Evolutionary conservation across 92 coral and sea anemone genomes (phyloP).

Genomic region (Bergia puertoricense): DNA sequence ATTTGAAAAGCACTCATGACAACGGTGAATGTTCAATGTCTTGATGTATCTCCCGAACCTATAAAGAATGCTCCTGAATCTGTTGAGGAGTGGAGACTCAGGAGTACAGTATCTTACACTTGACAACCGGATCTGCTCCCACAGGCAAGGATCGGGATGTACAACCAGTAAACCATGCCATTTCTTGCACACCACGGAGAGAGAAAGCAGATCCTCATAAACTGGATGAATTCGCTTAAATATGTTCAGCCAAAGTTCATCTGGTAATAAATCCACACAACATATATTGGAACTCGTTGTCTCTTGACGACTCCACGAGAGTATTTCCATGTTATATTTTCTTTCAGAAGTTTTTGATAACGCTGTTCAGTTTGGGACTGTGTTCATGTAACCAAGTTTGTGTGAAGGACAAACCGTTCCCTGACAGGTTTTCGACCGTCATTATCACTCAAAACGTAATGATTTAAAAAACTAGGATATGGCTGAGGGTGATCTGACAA

Average conservation of each 20-base stretch:
- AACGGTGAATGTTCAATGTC: constrained; percentile 64
- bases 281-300: constrained; percentile 4
- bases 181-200: constrained; percentile 71
- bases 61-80: constrained; percentile 57
- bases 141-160: constrained; percentile 75
- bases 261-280: constrained; percentile 54
- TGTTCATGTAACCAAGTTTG: no score
- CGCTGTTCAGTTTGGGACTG: neutral
- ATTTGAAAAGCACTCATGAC: constrained; percentile 68
- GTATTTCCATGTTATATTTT: constrained; percentile 1
- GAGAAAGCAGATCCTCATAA: constrained; percentile 65
- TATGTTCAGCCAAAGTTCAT: constrained; percentile 76
- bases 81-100: constrained; percentile 57
- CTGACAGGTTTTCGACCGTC: neutral
- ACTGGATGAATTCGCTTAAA: constrained; percentile 75
- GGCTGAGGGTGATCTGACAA: neutral
- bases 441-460: neutral
- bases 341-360: no score
- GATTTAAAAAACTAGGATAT: no score
- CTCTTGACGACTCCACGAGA: neutral
- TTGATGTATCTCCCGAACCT: constrained; percentile 59
- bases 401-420: neutral
- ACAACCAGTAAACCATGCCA: constrained; percentile 63
- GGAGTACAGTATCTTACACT: constrained; percentile 67
- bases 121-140: constrained; percentile 68